phyloP scores from a whole-genome alignment of 2,797 vertebrate genomes.

The Alcedo quadribrachys region DNA sequence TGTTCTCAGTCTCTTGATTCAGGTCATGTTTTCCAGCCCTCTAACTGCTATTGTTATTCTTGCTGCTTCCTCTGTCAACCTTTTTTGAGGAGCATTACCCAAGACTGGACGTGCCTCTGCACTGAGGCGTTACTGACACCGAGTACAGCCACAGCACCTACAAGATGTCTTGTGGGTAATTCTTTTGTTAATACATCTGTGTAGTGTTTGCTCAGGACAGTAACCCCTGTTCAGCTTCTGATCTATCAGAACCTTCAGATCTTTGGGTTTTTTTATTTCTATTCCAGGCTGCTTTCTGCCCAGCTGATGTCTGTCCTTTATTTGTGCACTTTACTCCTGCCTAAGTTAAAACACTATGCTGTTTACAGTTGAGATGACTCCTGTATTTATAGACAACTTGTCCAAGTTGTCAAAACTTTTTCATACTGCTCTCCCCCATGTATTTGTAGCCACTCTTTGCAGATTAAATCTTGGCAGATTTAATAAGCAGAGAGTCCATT shows the following conservation, averaged over 20 bases:
- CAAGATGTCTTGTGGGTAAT: neutral
- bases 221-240: neutral
- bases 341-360: neutral
- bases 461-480: constrained; percentile 64
- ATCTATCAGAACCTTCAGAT: neutral
- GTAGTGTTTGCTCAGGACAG: neutral
- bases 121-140: neutral
- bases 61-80: neutral
- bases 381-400: constrained; percentile 42
- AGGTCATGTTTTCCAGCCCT: neutral
- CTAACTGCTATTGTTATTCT: neutral
- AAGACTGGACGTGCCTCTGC: neutral
- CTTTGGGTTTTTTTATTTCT: neutral
- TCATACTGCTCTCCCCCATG: constrained; percentile 11
- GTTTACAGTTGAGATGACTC: neutral
- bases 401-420: constrained; percentile 57
- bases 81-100: neutral
- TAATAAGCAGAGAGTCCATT: constrained; percentile 57
- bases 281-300: neutral
- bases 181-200: neutral
- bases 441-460: constrained; percentile 3
- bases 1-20: neutral
- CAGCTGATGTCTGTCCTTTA: neutral
- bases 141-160: neutral
- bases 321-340: neutral